Evolutionary conservation across 1,140 invertebrate genomes (phyloP), one percentile per base, ranked within the genome.

Genomic region (Monomorium pharaonis): DNA sequence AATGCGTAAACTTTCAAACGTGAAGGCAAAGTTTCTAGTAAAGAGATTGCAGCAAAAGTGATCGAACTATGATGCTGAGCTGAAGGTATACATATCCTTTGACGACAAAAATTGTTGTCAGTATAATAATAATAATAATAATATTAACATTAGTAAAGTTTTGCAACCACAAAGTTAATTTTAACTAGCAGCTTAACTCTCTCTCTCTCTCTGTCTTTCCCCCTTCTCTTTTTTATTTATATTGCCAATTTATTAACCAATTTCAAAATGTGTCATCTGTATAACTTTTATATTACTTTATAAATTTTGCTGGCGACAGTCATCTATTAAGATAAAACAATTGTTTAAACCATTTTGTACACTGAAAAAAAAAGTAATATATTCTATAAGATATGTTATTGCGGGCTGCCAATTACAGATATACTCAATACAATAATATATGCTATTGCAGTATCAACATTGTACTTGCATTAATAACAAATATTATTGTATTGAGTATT

Each of bases 11-110:
- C 21, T 81, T 81, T 81, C 16, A 5, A 27, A 21, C 16, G 18
- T 5, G 24, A 12, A 69, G 3, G 24, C 12, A 44, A 81, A 81
- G 49, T 81, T 81, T 72, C 6, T 21, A 81, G 14, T 24, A 18
- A 58, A 12, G 7, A 81, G 78, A 81, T 72, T 56, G 18, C 24
- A 81, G 12, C 16, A 70, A 81, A 44, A 54, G 49, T 56, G 77
- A 81, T 70, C 33, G 24, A 81, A 81, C 49, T 70, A 72, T 24
- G 30, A 56, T 81, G n/a, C 18, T n/a, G n/a, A n/a, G n/a, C n/a
- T n/a, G n/a, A n/a, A n/a, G n/a, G 44, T 3, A 49, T 37, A 30
- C 27, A 1, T 44, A 70, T 33, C 24, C 18, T 58, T 81, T 33
- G 49, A 72, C n/a, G 63, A 27, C 16, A 54, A 27, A 58, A 70